These are phyloP conservation scores for Leptocoma aspasia DNA, from an alignment of 2,113 vertebrate species.

Conservation along the genomic window DNA sequence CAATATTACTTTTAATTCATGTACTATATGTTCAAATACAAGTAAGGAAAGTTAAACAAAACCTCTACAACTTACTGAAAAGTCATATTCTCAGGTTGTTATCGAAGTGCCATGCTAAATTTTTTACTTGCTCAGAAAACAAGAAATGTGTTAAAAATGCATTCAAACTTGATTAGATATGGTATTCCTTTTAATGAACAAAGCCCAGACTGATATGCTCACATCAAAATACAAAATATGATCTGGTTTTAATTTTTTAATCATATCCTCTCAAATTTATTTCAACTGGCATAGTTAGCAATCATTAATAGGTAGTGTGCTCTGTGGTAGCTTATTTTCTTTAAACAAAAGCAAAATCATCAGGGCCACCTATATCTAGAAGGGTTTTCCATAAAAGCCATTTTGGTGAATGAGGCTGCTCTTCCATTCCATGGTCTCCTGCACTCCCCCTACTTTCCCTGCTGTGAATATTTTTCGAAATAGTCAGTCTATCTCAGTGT, in stretches of 20 bases:
- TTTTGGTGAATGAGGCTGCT: not conserved
- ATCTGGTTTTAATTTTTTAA: not conserved
- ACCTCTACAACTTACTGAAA: not conserved
- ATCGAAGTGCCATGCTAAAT: not conserved
- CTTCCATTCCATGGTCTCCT: not conserved
- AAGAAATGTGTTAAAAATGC: not conserved
- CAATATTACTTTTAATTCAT: not conserved
- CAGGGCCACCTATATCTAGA: not conserved
- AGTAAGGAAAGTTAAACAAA: not conserved
- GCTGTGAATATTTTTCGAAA: not conserved
- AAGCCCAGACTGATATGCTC: not conserved
- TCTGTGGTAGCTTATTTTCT: not conserved
- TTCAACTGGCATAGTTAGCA: not conserved
- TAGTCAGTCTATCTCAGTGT: not conserved
- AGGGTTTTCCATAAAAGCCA: not conserved
- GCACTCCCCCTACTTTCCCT: not conserved
- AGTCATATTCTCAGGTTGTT: not conserved
- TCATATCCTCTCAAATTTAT: not conserved
- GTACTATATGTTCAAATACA: not conserved
- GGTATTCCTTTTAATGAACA: not conserved
- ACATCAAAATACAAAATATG: not conserved
- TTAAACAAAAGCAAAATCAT: not conserved
- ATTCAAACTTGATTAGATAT: not conserved
- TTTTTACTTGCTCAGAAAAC: not conserved
- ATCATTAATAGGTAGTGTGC: too few relatives aligned